A percentile compares a stretch with the other conserved stretches of the same genome.
Evolutionary conservation across 2,888 invertebrate species (phyloP).

Genomic region (Trichacis sp.): DNA sequence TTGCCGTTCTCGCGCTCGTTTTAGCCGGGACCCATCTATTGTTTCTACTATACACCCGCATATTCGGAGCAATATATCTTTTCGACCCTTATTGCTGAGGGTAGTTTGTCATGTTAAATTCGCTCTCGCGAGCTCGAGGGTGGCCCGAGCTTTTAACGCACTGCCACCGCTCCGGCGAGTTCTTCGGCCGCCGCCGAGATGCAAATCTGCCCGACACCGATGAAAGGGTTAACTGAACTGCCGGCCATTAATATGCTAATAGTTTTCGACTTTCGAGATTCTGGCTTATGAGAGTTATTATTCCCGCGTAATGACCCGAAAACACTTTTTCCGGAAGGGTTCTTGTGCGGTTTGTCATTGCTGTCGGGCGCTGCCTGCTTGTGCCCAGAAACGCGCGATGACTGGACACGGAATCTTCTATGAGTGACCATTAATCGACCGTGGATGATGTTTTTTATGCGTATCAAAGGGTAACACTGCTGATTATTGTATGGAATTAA

Average conservation of each 20-base stretch:
- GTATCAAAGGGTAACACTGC: no score
- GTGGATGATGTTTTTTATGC: no score
- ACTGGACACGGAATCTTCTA: no score
- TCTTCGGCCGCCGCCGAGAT: constrained; percentile 53
- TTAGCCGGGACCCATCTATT: constrained; percentile 58
- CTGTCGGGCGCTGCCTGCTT: no score
- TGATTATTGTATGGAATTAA: no score
- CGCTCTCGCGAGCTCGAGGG: constrained; percentile 63
- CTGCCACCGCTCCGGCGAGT: constrained; percentile 61
- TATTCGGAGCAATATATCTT: constrained; percentile 66
- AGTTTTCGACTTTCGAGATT: constrained; percentile 68
- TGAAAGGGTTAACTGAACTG: constrained; percentile 70
- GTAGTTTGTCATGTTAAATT: constrained; percentile 70
- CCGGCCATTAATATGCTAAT: constrained; percentile 70
- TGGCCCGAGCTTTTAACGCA: constrained; percentile 68
- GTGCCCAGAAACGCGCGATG: no score
- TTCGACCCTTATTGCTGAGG: constrained; percentile 68
- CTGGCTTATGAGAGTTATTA: constrained; percentile 67
- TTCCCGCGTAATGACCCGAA: constrained; percentile 68
- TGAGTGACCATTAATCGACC: no score
- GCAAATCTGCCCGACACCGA: constrained; percentile 67
- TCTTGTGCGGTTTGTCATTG: constrained; percentile 50
- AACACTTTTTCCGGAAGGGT: constrained; percentile 69
- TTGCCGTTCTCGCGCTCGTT: constrained; percentile 36
- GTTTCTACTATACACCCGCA: constrained; percentile 67